phyloP scores from a whole-genome alignment of 2,797 vertebrate species.

The Notolepis coatsorum region DNA sequence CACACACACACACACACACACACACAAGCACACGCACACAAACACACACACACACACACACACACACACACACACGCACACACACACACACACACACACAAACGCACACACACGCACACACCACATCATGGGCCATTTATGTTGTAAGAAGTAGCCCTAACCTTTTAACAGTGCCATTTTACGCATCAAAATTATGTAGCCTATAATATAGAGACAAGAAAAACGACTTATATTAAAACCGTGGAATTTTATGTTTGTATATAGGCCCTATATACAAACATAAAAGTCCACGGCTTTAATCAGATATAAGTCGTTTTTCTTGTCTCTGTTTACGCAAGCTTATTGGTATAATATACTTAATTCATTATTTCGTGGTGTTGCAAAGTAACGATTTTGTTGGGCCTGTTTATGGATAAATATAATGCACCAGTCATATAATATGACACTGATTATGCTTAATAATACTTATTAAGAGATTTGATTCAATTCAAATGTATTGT shows the following conservation, averaged over 20 bases:
- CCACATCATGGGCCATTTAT: constrained; percentile 28
- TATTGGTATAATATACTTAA: no score
- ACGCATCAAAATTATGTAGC: constrained; percentile 6
- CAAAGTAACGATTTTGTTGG: no score
- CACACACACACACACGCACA: constrained; percentile 15
- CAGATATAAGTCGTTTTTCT: neutral
- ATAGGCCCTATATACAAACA: neutral
- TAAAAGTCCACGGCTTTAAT: constrained; percentile 2
- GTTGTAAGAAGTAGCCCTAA: constrained; percentile 11
- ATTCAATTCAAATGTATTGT: no score
- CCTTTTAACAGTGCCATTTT: constrained; percentile 38
- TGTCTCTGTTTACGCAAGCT: no score
- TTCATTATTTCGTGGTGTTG: no score
- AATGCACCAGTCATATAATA: no score
- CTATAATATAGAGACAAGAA: no score
- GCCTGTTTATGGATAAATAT: no score
- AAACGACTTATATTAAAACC: constrained; percentile 1
- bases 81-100: constrained; percentile 11
- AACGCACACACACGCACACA: constrained; percentile 15
- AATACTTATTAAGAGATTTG: no score
- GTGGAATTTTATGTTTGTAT: constrained; percentile 3
- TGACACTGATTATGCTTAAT: no score
- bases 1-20: neutral
- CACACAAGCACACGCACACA: constrained; percentile 15
- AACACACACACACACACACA: constrained; percentile 8